Conservation (phyloP, 1,140 invertebrate species). For the Elysia chlorotica region DNA sequence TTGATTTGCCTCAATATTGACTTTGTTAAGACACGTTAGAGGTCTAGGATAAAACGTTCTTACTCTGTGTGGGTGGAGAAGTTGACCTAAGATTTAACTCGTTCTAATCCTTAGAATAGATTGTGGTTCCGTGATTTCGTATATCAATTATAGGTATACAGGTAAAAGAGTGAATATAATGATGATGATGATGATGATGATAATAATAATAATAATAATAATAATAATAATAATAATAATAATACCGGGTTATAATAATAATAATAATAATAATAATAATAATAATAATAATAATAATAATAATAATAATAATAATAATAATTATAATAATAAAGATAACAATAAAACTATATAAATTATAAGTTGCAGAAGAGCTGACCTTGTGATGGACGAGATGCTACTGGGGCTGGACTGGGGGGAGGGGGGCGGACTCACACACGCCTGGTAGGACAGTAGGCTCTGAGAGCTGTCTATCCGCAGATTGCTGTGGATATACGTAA, state of each 20-base stretch:
- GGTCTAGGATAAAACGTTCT: too few species aligned
- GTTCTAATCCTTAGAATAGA: too few species aligned
- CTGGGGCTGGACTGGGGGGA: slow-evolving; percentile 69
- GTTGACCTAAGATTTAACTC: too few species aligned
- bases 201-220: neutral
- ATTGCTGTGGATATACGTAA: slow-evolving; percentile 27
- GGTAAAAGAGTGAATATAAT: neutral
- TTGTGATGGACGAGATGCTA: slow-evolving; percentile 55
- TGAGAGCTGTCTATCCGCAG: slow-evolving; percentile 40
- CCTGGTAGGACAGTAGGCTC: slow-evolving; percentile 44
- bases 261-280: neutral
- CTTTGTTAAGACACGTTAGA: too few species aligned
- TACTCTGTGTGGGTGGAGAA: too few species aligned
- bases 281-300: neutral
- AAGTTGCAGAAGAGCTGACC: too few species aligned
- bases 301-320: neutral
- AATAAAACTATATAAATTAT: slow-evolving; percentile 23
- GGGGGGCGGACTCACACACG: slow-evolving; percentile 57
- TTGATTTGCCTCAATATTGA: too few species aligned
- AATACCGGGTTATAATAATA: too few species aligned
- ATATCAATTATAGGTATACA: neutral
- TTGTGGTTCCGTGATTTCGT: neutral
- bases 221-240: neutral
- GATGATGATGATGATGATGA: neutral
- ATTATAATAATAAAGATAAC: neutral